Evolutionary conservation across 2,888 invertebrate species (phyloP), one percentile per base, ranked within the genome.

Genomic region (Heliconius ethilla): DNA sequence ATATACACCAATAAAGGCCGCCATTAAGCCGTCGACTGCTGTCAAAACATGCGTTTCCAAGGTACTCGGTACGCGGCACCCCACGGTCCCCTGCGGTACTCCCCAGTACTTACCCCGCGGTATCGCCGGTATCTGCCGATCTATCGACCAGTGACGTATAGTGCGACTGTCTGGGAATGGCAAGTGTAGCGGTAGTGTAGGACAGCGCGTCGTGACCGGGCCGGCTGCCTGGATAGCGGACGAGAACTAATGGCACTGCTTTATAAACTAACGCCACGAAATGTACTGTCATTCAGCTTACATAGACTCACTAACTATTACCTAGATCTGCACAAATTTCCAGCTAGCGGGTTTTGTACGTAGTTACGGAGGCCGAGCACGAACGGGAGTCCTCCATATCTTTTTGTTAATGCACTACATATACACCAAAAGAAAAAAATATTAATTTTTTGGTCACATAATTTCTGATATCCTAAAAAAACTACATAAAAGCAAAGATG

Each of bases 41-140:
- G 82, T 82, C 82, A 81, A 79, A 81, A 83, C 82, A 83, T 78
- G 79, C 80, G 81, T 81, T 78, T 78, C 72, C 75, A 79, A 79
- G 80, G 82, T 82, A 78, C 77, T 33, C 81, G 77, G 78, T 79
- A 66, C 82, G 79, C 81, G 55, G 51, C 22, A 22, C 51, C 18
- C 51, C 7, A 3, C 22, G 51, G 51, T 45, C 15, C 15, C 5
- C 45, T 45, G 45, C 45, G 0, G 45, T 51, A 51, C 51, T 18
- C 51, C 7, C 6, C 51, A 6, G 51, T 51, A 51, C 29, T 33
- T 33, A 33, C 51, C 22, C 51, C 51, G 18, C 51, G 51, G 37
- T 82, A 83, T 83, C 82, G 37, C 33, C 66, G 25, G 55, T 80
- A 80, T 80, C 75, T 75, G 76, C 65, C 75, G 79, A 83, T 83